Percentiles rank a stretch among this genome's conserved stretches.
Evolutionary conservation across 2,113 vertebrate species (phyloP).

Genomic region (Scatophagus argus): DNA sequence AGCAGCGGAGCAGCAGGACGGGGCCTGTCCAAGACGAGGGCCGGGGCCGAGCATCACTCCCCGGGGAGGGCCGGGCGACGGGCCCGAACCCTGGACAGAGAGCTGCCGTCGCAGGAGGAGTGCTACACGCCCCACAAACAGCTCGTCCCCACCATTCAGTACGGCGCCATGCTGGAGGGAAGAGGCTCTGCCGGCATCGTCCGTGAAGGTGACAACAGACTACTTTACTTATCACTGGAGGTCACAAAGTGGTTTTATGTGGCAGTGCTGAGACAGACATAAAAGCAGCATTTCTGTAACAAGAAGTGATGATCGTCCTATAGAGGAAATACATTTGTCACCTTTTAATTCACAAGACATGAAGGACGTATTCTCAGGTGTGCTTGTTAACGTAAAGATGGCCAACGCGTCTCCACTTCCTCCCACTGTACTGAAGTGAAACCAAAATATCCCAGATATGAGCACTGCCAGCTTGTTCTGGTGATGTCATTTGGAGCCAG

Average conservation of each 20-base stretch:
- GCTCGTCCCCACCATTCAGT: constrained; percentile 79
- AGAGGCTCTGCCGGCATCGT: constrained; percentile 57
- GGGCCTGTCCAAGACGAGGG: constrained; percentile 86
- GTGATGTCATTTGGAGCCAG: too few species aligned
- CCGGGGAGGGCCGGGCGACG: constrained; percentile 83
- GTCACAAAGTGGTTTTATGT: not conserved
- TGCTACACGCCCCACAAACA: constrained; percentile 83
- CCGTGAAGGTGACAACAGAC: constrained; percentile 68
- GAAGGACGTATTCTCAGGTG: too few species aligned
- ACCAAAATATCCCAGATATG: too few species aligned
- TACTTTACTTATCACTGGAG: not conserved
- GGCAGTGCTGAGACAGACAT: too few species aligned
- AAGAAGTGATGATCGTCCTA: too few species aligned
- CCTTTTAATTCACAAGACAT: too few species aligned
- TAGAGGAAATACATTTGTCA: too few species aligned
- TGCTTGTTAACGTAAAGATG: too few species aligned
- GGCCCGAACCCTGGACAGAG: constrained; percentile 92
- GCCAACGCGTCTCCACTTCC: too few species aligned
- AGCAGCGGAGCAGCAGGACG: constrained; percentile 87
- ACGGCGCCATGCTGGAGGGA: constrained; percentile 78
- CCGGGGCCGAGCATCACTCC: constrained; percentile 85
- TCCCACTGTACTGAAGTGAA: too few species aligned
- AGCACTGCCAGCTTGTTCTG: too few species aligned
- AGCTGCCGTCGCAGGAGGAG: constrained; percentile 87
- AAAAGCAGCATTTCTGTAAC: too few species aligned